Percentiles rank a stretch among this genome's conserved stretches.
Conservation (phyloP, 2,888 invertebrate species). For the Exocentrus adspersus region DNA sequence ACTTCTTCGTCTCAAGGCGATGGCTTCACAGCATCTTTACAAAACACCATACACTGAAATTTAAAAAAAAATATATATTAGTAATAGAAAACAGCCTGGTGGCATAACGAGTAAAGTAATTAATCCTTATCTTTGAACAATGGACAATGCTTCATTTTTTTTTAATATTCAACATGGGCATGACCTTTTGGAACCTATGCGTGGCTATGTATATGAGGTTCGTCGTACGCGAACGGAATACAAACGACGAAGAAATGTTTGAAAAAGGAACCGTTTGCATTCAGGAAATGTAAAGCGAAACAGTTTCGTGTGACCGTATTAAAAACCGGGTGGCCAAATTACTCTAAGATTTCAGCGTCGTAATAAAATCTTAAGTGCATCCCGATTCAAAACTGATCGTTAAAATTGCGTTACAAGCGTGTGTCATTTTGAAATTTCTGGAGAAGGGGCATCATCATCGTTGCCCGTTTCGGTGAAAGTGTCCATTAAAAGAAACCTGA, state of each 20-base stretch:
- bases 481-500: too few species aligned
- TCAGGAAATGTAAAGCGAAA: constrained; percentile 34
- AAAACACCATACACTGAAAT: too few species aligned
- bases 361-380: too few species aligned
- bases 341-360: too few species aligned
- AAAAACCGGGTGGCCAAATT: constrained; percentile 16
- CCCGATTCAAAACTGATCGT: too few species aligned
- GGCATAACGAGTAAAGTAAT: not conserved
- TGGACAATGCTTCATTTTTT: constrained; percentile 14
- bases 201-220: constrained; percentile 12
- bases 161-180: constrained; percentile 19
- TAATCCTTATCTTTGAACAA: constrained; percentile 12
- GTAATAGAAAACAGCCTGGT: too few species aligned
- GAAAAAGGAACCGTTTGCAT: constrained; percentile 17
- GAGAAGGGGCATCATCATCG: too few species aligned
- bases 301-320: constrained; percentile 35
- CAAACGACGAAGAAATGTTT: constrained; percentile 11
- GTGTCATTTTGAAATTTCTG: too few species aligned
- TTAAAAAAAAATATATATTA: too few species aligned
- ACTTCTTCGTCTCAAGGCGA: not conserved
- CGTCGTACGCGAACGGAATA: constrained; percentile 11
- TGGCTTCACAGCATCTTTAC: too few species aligned
- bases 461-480: too few species aligned
- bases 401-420: too few species aligned
- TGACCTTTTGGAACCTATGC: constrained; percentile 24